A percentile compares a stretch with the other conserved stretches of the same genome.
Evolutionary conservation across 1,140 invertebrate species (phyloP).

Genomic region (Panonychus citri): DNA sequence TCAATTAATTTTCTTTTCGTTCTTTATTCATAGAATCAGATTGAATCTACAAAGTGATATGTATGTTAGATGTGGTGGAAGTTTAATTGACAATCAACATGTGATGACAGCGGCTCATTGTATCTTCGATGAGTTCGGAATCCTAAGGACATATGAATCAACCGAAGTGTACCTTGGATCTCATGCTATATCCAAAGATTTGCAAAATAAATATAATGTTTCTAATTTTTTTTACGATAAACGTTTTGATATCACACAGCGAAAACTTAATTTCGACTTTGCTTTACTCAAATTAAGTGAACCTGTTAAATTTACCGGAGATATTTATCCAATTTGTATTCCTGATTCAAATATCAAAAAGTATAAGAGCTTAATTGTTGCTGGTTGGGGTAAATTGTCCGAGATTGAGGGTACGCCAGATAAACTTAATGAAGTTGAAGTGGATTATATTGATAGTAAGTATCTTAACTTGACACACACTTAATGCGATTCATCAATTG

Average conservation of each 20-base stretch:
- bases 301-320: background rate
- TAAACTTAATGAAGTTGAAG: background rate
- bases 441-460: background rate
- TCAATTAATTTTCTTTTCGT: background rate
- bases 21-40: background rate
- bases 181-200: constrained; percentile 50
- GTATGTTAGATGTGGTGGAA: constrained; percentile 28
- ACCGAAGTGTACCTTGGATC: constrained; percentile 30
- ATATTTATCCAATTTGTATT: constrained; percentile 1
- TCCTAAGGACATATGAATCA: background rate
- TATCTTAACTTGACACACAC: background rate
- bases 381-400: background rate
- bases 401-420: background rate
- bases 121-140: constrained; percentile 11
- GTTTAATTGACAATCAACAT: constrained; percentile 29
- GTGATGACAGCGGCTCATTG: constrained; percentile 17
- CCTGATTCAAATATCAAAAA: background rate
- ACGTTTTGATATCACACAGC: background rate
- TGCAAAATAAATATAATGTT: constrained; percentile 24
- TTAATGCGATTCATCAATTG: background rate
- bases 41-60: background rate
- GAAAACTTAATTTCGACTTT: constrained; percentile 1
- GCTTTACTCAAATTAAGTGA: background rate
- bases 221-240: background rate
- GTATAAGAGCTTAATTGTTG: background rate